A percentile compares a stretch with the other conserved stretches of the same genome.
Conservation (phyloP, 2,113 vertebrate species). For the Gambusia holbrooki region DNA sequence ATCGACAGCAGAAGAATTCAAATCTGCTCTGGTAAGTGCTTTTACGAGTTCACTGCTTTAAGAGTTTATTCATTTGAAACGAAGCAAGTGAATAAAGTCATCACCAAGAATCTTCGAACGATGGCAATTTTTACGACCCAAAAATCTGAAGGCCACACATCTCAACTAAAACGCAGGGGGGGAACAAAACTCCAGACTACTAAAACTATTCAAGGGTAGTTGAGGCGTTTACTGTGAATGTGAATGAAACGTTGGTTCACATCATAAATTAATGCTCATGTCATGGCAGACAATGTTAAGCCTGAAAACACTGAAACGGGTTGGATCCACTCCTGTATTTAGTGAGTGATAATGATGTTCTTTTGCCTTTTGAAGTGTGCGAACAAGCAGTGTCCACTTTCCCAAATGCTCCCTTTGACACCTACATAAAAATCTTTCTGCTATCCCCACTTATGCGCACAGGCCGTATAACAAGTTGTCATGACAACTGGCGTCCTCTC, state of each 20-base stretch:
- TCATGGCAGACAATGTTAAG: conserved; percentile 24
- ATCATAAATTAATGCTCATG: background rate
- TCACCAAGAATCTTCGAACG: too few relatives aligned
- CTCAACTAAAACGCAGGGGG: too few relatives aligned
- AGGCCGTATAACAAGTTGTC: conserved; percentile 75
- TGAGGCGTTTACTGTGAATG: background rate
- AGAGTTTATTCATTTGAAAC: too few relatives aligned
- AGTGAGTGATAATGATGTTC: background rate
- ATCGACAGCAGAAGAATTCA: too few relatives aligned
- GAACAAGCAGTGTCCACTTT: conserved; percentile 59
- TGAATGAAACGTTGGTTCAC: background rate
- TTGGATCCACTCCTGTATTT: background rate
- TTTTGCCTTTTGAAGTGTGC: conserved; percentile 24
- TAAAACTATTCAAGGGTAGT: background rate
- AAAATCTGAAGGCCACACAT: too few relatives aligned
- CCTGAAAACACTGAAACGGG: conserved; percentile 8
- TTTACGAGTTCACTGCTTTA: too few relatives aligned
- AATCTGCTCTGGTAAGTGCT: too few relatives aligned
- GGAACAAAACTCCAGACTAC: background rate
- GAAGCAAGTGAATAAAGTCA: too few relatives aligned
- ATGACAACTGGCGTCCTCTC: conserved; percentile 77
- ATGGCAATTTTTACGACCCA: too few relatives aligned
- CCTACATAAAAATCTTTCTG: conserved; percentile 50
- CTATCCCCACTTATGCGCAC: conserved; percentile 63
- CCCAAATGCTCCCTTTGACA: conserved; percentile 55